These are phyloP conservation scores for Tiliacea citrago DNA, from an alignment of 2,888 invertebrate species.

Conservation along the genomic window DNA sequence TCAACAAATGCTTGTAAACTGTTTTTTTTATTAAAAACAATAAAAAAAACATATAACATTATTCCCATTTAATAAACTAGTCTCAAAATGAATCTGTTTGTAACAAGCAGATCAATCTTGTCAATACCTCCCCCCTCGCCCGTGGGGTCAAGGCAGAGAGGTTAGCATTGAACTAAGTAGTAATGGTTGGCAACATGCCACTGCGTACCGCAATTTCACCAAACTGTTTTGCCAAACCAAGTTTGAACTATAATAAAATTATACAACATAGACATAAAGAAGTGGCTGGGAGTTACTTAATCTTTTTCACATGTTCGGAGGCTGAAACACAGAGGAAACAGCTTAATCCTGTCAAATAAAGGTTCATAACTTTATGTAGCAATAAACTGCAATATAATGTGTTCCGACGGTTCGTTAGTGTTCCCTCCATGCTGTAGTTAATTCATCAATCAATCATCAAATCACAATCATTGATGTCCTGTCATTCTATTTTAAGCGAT, in stretches of 20 bases:
- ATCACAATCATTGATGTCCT: slow-evolving; percentile 34
- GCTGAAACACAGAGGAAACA: neutral
- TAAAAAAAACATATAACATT: neutral
- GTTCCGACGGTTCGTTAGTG: neutral
- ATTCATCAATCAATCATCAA: slow-evolving; percentile 29
- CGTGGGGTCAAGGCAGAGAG: neutral
- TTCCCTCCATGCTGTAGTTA: slow-evolving; percentile 17
- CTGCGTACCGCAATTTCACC: slow-evolving; percentile 10
- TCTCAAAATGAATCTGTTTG: neutral
- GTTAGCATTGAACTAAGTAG: neutral
- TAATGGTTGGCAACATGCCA: slow-evolving; percentile 21
- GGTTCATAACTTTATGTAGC: neutral
- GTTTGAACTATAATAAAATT: slow-evolving; percentile 12
- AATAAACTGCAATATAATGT: neutral
- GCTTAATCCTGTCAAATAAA: neutral
- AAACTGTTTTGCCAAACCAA: neutral
- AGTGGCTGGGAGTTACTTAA: neutral
- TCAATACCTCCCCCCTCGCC: neutral
- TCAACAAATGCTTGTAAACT: too few relatives aligned
- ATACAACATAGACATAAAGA: neutral
- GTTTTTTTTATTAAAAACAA: too few relatives aligned
- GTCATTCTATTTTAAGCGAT: slow-evolving; percentile 28
- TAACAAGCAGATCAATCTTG: neutral
- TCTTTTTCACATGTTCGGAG: neutral
- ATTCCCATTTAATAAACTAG: neutral